Evolutionary conservation across 2,888 invertebrate species (phyloP), one percentile per base, ranked within the genome.

Genomic region (Tuberolachnus salignus): DNA sequence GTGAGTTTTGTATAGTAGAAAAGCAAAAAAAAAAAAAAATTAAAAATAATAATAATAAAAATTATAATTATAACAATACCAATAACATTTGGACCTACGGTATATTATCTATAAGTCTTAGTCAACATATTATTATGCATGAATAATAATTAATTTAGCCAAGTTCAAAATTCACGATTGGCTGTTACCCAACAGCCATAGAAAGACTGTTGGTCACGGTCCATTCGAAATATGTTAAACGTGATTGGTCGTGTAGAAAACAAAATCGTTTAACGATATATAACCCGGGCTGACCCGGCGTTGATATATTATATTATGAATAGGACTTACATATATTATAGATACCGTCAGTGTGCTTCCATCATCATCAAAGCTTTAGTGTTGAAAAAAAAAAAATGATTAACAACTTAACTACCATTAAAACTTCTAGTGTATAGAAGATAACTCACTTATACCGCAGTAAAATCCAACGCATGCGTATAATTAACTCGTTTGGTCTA

Each of bases 151-250:
- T 69, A 67, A 59, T 6, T 6, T 59, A 51, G 67, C 59, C 78
- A 67, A 78, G 78, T 78, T 78, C 78, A 69, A 69, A 78, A 67
- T 67, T 59, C 59, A 57, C 21, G 49, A 59, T 78, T 78, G 78
- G 78, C 78, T 9, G 59, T 51, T 21, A 42, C 21, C 67, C 78
- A 78, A 75, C 51, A 34, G 72, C 51, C 61, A n/a, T 34, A 69
- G 26, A 59, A n/a, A 26, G n/a, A 64, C 59, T 61, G 66, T 6
- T 34, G 34, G 34, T 75, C 53, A 74, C 57, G 46, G 75, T 75
- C 67, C 53, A 78, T 66, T 67, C 67, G 59, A 53, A 74, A 74
- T 64, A 53, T 64, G 64, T 75, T 75, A 57, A 78, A 67, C 34
- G 19, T 34, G 34, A 34, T 34, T 3, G 67, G 75, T 67, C 67